Evolutionary conservation across 2,113 vertebrate species (phyloP).

Genomic region (Saccopteryx leptura): DNA sequence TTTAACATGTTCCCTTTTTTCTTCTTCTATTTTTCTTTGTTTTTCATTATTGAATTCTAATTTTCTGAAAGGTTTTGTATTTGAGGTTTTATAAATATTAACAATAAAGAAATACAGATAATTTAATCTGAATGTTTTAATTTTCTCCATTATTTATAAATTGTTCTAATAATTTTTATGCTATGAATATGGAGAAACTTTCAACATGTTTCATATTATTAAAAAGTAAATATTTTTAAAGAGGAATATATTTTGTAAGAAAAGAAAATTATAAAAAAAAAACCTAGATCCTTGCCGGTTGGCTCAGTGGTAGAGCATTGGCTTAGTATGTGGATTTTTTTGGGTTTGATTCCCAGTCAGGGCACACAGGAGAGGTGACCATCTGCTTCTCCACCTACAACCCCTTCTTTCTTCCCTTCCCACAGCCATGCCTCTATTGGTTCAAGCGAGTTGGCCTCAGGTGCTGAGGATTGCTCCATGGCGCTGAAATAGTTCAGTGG

Average conservation of each 20-base stretch:
- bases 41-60: constrained; percentile 16
- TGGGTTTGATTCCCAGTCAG: too few species aligned
- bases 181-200: neutral
- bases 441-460: too few species aligned
- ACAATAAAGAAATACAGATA: neutral
- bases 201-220: neutral
- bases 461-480: too few species aligned
- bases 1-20: neutral
- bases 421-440: too few species aligned
- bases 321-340: too few species aligned
- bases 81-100: neutral
- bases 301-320: too few species aligned
- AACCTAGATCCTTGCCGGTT: neutral
- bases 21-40: neutral
- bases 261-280: neutral
- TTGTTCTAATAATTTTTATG: neutral
- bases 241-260: neutral
- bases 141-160: neutral
- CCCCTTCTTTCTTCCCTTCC: too few species aligned
- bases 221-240: neutral
- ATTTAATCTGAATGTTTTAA: neutral
- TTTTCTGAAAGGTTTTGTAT: neutral
- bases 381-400: too few species aligned
- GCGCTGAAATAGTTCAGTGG: too few species aligned
- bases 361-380: too few species aligned